These are phyloP conservation scores for Lucifuga dentata DNA, from an alignment of 2,113 vertebrate genomes.

Conservation along the genomic window DNA sequence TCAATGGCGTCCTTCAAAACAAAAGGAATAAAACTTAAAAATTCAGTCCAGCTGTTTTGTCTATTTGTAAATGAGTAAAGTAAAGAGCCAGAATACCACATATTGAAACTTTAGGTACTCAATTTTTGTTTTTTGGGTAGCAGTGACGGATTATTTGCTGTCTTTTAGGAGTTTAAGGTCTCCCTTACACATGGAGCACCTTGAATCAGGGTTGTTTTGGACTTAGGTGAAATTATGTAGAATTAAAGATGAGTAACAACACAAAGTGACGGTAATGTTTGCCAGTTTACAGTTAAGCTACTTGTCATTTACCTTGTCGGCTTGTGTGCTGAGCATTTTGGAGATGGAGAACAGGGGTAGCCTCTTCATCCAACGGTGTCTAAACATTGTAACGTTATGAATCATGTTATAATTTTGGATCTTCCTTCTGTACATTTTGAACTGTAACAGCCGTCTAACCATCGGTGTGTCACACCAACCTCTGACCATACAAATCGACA, in stretches of 20 bases:
- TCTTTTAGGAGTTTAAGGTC: no score
- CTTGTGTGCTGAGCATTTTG: constrained; percentile 53
- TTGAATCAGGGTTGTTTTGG: not conserved
- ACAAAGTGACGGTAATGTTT: not conserved
- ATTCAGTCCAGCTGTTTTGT: not conserved
- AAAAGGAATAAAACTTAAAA: constrained; percentile 2
- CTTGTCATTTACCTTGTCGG: constrained; percentile 69
- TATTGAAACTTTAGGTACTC: no score
- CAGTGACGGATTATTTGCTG: no score
- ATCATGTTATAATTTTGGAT: constrained; percentile 18
- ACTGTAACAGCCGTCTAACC: constrained; percentile 47
- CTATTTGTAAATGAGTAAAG: no score
- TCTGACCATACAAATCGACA: constrained; percentile 52
- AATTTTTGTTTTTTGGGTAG: no score
- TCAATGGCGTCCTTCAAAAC: constrained; percentile 86
- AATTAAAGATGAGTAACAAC: not conserved
- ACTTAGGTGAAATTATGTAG: not conserved
- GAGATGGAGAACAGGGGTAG: constrained; percentile 30
- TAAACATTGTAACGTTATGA: constrained; percentile 49
- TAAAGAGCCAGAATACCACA: no score
- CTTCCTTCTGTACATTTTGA: constrained; percentile 69
- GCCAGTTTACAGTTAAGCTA: not conserved
- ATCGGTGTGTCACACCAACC: constrained; percentile 39
- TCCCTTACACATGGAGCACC: no score
- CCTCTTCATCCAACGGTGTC: constrained; percentile 77